Evolutionary conservation across 92 coral and sea anemone genomes (phyloP), one percentile per base, ranked within the genome.

Genomic region (Parazoanthus swiftii): DNA sequence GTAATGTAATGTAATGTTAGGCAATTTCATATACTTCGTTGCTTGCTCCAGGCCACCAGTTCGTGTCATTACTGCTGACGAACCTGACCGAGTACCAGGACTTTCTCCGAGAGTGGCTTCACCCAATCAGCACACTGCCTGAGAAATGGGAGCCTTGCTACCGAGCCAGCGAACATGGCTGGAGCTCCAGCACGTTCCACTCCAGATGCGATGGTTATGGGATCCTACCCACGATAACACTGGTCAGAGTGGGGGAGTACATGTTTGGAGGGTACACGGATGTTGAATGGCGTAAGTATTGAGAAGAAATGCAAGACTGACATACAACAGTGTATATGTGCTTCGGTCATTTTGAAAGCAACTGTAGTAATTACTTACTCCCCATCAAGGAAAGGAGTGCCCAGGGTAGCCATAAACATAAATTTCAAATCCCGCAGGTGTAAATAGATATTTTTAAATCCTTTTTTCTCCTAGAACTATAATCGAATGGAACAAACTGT

Each of bases 181-280:
- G 90, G 90, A 26, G 80, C 14, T 68, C 90, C 35, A 70, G 85
- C 33, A 88, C 90, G 1, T 88, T 88, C 71, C 90, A 88, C 29
- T 59, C 78, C 20, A 46, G 36, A 6, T 88, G 90, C 68, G 51
- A 88, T 42, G 85, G 81, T 11, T 14, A 23, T 3, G 33, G 10
- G 3, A 68, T 70, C 74, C 78, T 77, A 29, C 36, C 86, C 1
- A 79, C 90, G 21, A 82, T 88, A 71, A 88, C 90, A 21, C 50
- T 88, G 54, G 78, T 88, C 1, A 88, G 29, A 29, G 90, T 88
- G n/a, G 86, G 80, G 21, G 21, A 71, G 56, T 88, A 80, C 48
- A 20, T 88, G 42, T 88, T 88, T 88, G 90, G 90, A 16, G 90
- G 86, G 5, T 88, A 88, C 81, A 70, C 26, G 46, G 85, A 80